phyloP scores from a whole-genome alignment of 1,140 invertebrate genomes.

The Melanaphis sacchari region DNA sequence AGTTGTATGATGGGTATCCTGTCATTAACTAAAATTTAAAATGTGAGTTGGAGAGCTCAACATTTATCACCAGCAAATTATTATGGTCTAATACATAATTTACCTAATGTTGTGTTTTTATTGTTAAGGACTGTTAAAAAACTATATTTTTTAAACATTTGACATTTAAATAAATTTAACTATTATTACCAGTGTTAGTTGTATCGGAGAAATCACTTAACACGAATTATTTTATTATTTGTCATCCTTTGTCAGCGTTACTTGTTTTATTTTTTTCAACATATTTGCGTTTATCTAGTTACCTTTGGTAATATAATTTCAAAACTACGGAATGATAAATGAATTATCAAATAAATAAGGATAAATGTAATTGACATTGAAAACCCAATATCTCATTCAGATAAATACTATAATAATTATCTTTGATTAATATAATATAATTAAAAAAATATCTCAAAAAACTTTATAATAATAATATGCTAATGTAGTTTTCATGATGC shows the following conservation, averaged over 20 bases:
- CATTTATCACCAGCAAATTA: neutral
- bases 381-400: neutral
- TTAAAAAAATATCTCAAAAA: neutral
- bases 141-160: neutral
- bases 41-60: neutral
- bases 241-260: neutral
- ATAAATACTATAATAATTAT: neutral
- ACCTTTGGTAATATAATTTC: neutral
- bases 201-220: neutral
- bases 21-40: neutral
- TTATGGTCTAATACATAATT: neutral
- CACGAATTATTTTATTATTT: neutral
- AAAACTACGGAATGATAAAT: neutral
- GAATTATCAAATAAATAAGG: neutral
- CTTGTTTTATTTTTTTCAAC: neutral
- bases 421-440: neutral
- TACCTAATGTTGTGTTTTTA: neutral
- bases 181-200: neutral
- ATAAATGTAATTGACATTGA: neutral
- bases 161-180: neutral
- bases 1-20: neutral
- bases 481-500: neutral
- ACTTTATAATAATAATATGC: neutral
- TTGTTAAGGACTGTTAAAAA: neutral
- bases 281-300: neutral